These are phyloP conservation scores for Eristalis intricaria DNA, from an alignment of 2,888 invertebrate genomes.

Conservation along the genomic window DNA sequence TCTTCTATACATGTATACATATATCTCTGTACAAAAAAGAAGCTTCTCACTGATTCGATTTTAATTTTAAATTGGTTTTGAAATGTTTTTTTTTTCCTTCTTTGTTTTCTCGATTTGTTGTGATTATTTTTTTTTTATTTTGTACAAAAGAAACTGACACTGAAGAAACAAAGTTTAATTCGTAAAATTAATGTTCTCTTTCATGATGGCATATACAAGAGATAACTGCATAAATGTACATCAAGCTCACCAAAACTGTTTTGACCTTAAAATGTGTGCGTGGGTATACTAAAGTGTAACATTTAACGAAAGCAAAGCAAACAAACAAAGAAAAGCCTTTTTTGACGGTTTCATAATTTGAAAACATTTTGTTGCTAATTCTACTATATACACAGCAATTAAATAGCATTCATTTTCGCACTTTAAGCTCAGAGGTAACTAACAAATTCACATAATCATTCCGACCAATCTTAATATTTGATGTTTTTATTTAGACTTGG, in stretches of 20 bases:
- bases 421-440: slow-evolving; percentile 58
- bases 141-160: slow-evolving; percentile 36
- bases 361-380: slow-evolving; percentile 46
- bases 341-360: not conserved
- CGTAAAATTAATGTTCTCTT: slow-evolving; percentile 56
- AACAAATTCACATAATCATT: slow-evolving; percentile 42
- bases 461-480: not conserved
- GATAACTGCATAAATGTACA: slow-evolving; percentile 60
- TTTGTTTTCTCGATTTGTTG: slow-evolving; percentile 17
- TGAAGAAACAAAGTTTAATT: slow-evolving; percentile 16
- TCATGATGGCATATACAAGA: slow-evolving; percentile 63
- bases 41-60: slow-evolving; percentile 17
- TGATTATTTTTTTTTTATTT: slow-evolving; percentile 49
- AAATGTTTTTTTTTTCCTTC: not conserved
- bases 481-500: slow-evolving; percentile 24
- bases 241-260: slow-evolving; percentile 58
- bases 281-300: slow-evolving; percentile 43
- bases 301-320: not conserved
- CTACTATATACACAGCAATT: slow-evolving; percentile 23
- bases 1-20: not conserved
- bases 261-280: slow-evolving; percentile 46
- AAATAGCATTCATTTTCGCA: slow-evolving; percentile 36
- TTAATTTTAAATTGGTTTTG: slow-evolving; percentile 7
- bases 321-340: not conserved
- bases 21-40: not conserved